Base-by-base conservation (phyloP, 2,888 invertebrate genomes). In the Pemphredon lugubris region DNA sequence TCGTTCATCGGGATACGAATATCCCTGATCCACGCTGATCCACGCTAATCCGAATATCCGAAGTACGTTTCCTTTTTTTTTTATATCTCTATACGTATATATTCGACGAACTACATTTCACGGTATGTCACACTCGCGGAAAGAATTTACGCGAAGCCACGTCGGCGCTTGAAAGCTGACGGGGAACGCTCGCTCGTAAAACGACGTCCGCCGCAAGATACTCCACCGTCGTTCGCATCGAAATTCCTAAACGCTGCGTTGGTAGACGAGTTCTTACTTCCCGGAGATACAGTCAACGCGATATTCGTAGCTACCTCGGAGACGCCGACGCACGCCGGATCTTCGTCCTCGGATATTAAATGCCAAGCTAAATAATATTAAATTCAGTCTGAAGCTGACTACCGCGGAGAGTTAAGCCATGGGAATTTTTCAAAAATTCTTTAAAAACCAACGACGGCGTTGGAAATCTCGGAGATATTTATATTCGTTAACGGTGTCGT, bases 271-370 rank as follows among this genome's bases (percentile, higher is more conserved):
- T 16, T 51, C 13, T 44, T 20, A 42, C 26, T 42, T 50, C 21
- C 32, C 42, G 23, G 51, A 23, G 23, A 37, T 61, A 50, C n/a
- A n/a, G n/a, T n/a, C n/a, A n/a, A n/a, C n/a, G n/a, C n/a, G n/a
- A n/a, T n/a, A n/a, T n/a, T n/a, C n/a, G n/a, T n/a, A n/a, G n/a
- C n/a, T n/a, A n/a, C n/a, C n/a, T n/a, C n/a, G n/a, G n/a, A n/a
- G n/a, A n/a, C n/a, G n/a, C n/a, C n/a, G n/a, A n/a, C n/a, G n/a
- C n/a, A n/a, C n/a, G n/a, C n/a, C n/a, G n/a, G n/a, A n/a, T n/a
- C n/a, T n/a, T n/a, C n/a, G n/a, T n/a, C n/a, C n/a, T n/a, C 34
- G 59, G 50, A 66, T 66, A 66, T 66, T 66, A 66, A 66, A 66
- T 37, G 60, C 60, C 60, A 23, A 30, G 21, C 45, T 30, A 66